Evolutionary conservation across 2,113 vertebrate species (phyloP).

Genomic region (Tachysurus fulvidraco): DNA sequence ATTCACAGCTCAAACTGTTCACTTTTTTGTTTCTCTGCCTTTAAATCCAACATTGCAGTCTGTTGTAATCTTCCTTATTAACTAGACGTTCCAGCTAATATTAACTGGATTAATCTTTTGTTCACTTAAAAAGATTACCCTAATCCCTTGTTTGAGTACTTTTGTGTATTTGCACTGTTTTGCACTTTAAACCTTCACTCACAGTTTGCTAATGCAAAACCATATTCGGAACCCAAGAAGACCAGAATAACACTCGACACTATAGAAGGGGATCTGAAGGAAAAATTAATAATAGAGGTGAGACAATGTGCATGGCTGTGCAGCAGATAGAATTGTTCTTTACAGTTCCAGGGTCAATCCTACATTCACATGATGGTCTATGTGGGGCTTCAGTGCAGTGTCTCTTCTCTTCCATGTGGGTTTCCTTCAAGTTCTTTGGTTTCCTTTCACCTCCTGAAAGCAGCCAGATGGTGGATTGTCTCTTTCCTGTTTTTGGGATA

Average conservation of each 20-base stretch:
- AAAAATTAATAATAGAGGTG: neutral
- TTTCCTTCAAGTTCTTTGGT: neutral
- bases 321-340: neutral
- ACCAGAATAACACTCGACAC: neutral
- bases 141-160: slow-evolving; percentile 16
- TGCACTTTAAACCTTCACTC: slow-evolving; percentile 2
- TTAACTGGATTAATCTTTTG: slow-evolving; percentile 68
- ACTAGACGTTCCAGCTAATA: slow-evolving; percentile 61
- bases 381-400: neutral
- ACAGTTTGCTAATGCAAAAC: neutral
- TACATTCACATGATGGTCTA: neutral
- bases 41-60: slow-evolving; percentile 55
- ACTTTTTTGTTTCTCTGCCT: slow-evolving; percentile 50
- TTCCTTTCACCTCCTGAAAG: neutral
- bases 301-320: neutral
- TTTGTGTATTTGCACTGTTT: neutral
- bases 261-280: neutral
- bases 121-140: slow-evolving; percentile 67
- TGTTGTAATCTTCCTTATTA: slow-evolving; percentile 61
- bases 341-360: neutral
- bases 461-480: neutral
- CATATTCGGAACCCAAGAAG: neutral
- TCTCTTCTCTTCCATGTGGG: neutral
- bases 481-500: too few species aligned
- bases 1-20: slow-evolving; percentile 38